phyloP scores from a whole-genome alignment of 2,797 vertebrate genomes.

The Sorex maritimensis region DNA sequence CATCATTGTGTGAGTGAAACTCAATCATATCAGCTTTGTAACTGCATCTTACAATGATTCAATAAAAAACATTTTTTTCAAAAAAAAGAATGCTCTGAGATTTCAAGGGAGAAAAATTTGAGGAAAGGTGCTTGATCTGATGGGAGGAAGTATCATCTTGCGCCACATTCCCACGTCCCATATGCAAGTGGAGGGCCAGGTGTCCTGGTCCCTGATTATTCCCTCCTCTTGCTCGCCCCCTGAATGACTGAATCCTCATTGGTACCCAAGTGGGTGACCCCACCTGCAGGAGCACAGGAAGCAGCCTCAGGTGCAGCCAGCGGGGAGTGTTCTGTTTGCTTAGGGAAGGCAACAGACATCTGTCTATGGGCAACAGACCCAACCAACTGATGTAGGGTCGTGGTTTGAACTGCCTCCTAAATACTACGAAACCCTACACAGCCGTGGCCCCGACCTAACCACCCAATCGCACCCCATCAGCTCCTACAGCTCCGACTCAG shows the following conservation, averaged over 20 bases:
- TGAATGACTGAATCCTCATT: background rate
- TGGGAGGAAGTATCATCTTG: too few species aligned
- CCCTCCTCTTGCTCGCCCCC: background rate
- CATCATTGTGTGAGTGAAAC: too few species aligned
- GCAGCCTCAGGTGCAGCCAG: too few species aligned
- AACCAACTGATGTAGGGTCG: background rate
- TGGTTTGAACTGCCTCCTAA: background rate
- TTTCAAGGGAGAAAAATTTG: background rate
- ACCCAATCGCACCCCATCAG: background rate
- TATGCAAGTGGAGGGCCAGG: background rate
- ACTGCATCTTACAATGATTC: too few species aligned
- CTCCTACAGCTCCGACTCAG: constrained; percentile 28
- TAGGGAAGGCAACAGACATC: too few species aligned
- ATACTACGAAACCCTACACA: background rate
- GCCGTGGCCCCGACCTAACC: background rate
- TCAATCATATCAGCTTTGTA: too few species aligned
- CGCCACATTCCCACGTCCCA: background rate
- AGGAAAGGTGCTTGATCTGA: background rate
- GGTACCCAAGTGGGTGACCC: too few species aligned
- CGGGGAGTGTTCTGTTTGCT: too few species aligned
- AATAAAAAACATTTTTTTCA: too few species aligned
- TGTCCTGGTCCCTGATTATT: background rate
- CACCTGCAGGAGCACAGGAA: too few species aligned
- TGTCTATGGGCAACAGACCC: too few species aligned
- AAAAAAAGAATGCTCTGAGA: background rate